phyloP scores from a whole-genome alignment of 2,113 vertebrate genomes.

The Sardina pilchardus region DNA sequence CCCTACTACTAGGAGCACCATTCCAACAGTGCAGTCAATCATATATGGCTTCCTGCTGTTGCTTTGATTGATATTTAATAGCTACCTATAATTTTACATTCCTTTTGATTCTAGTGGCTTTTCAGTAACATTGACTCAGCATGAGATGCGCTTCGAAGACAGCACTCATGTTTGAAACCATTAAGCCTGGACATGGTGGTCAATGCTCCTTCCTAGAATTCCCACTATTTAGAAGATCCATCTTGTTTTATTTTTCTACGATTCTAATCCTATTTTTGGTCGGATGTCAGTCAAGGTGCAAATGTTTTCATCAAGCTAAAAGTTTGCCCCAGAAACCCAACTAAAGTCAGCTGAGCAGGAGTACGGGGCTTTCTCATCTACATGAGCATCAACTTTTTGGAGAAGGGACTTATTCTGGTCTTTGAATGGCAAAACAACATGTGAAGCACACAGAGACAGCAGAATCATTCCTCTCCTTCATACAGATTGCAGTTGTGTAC shows the following conservation, averaged over 20 bases:
- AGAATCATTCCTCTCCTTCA: background rate
- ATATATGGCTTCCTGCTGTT: background rate
- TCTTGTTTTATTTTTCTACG: background rate
- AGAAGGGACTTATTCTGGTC: background rate
- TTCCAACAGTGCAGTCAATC: background rate
- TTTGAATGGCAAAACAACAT: background rate
- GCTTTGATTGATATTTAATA: background rate
- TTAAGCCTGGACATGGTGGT: background rate
- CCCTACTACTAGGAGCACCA: background rate
- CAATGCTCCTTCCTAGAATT: background rate
- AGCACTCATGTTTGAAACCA: background rate
- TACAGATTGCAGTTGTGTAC: background rate
- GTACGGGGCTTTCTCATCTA: background rate
- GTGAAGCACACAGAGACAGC: background rate
- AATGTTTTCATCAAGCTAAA: background rate
- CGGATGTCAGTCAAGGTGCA: background rate
- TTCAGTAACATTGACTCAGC: conserved; percentile 21
- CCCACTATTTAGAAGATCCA: background rate
- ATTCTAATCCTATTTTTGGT: background rate
- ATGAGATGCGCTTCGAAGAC: background rate
- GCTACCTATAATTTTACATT: conserved; percentile 48
- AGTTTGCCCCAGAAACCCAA: background rate
- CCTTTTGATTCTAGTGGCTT: conserved; percentile 48
- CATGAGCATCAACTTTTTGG: background rate
- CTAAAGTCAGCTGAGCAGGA: background rate